Evolutionary conservation across 2,888 invertebrate species (phyloP).

Genomic region (Spialia ferax): DNA sequence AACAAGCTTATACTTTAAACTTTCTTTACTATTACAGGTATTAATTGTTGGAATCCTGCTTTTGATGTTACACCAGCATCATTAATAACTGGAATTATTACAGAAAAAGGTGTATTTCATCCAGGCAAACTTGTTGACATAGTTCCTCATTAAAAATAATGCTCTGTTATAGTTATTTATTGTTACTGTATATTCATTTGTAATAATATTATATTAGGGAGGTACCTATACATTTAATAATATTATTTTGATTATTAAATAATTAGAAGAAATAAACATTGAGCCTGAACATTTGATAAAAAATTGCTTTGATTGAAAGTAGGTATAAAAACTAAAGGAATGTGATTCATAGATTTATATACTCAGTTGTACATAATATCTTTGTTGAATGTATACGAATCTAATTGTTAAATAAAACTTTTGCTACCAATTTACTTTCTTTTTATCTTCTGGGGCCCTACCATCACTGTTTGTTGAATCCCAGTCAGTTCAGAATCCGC

Average conservation of each 20-base stretch:
- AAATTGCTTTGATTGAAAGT: no score
- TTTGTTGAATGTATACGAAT: slow-evolving; percentile 12
- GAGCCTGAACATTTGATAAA: no score
- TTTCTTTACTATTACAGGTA: slow-evolving; percentile 86
- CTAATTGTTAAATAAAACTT: slow-evolving; percentile 20
- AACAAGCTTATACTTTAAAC: no score
- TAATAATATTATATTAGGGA: neutral
- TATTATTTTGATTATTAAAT: no score
- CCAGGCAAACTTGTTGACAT: slow-evolving; percentile 82
- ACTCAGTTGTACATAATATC: slow-evolving; percentile 23
- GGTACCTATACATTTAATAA: no score
- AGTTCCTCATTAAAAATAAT: slow-evolving; percentile 46
- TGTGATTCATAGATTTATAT: neutral
- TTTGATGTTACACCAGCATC: slow-evolving; percentile 98
- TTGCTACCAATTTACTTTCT: neutral
- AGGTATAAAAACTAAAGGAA: no score
- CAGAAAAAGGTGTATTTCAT: slow-evolving; percentile 95
- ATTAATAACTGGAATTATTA: slow-evolving; percentile 97
- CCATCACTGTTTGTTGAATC: no score
- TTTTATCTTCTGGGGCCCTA: no score
- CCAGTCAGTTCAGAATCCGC: no score
- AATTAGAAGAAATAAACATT: no score
- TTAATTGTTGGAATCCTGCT: slow-evolving; percentile 98
- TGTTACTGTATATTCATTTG: neutral
- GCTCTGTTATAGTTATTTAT: slow-evolving; percentile 8